Percentiles rank a stretch among this genome's conserved stretches.
These are phyloP conservation scores for Anabacerthia variegaticeps DNA, from an alignment of 2,797 vertebrate genomes.

Conservation along the genomic window DNA sequence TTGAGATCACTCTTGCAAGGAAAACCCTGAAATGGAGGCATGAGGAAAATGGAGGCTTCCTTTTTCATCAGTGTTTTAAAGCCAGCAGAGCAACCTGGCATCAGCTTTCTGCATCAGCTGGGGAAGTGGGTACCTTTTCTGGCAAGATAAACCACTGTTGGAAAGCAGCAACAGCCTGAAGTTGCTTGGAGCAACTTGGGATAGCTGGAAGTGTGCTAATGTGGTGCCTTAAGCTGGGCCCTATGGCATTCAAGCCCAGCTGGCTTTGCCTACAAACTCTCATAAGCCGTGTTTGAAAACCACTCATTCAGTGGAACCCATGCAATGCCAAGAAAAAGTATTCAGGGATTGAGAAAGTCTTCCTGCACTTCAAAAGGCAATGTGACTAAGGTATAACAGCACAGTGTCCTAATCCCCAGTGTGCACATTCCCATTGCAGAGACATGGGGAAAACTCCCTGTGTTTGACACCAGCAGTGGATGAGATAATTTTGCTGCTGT, in stretches of 20 bases:
- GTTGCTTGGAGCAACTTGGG: fast-evolving
- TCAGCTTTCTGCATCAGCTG: neutral
- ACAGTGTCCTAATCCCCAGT: neutral
- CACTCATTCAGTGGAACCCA: neutral
- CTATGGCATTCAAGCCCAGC: neutral
- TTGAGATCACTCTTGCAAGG: neutral
- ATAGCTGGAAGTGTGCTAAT: neutral
- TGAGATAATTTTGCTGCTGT: neutral
- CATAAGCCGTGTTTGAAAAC: neutral
- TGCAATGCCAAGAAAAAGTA: neutral
- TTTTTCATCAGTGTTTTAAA: neutral
- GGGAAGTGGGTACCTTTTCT: neutral
- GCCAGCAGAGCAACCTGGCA: neutral
- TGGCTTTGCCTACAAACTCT: neutral
- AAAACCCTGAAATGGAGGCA: neutral
- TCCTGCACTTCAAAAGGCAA: neutral
- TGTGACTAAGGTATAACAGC: neutral
- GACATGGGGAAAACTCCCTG: neutral
- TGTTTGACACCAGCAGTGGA: neutral
- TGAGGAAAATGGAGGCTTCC: neutral
- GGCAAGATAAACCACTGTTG: neutral
- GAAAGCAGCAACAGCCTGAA: neutral
- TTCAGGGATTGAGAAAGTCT: neutral
- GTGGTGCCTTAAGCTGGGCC: neutral
- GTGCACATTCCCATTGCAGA: neutral